Percentiles rank a stretch among this genome's conserved stretches.
These are phyloP conservation scores for Carollia perspicillata DNA, from an alignment of 2,113 vertebrate genomes.

Conservation along the genomic window DNA sequence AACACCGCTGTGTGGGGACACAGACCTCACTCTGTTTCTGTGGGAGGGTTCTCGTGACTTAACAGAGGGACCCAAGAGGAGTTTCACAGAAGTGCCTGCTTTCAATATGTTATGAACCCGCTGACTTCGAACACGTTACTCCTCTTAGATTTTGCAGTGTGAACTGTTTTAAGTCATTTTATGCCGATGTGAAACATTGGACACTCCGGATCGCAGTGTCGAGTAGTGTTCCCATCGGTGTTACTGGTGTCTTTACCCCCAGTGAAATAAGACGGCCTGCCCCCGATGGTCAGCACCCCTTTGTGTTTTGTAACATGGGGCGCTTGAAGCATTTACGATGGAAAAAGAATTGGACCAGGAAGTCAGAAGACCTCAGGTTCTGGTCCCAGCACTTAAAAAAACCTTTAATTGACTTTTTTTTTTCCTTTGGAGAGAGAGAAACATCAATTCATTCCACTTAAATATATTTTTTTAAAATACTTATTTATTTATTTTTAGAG, in stretches of 20 bases:
- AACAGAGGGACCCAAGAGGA: neutral
- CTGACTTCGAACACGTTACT: neutral
- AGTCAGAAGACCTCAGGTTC: neutral
- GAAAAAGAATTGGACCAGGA: neutral
- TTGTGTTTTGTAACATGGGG: neutral
- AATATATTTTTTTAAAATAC: too few species aligned
- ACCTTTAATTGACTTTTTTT: too few species aligned
- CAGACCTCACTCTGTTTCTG: neutral
- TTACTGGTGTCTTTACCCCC: conserved; percentile 54
- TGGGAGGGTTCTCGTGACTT: neutral
- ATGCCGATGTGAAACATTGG: neutral
- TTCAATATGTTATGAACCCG: neutral
- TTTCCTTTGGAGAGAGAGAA: too few species aligned
- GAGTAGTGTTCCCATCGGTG: neutral
- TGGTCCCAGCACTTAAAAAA: neutral
- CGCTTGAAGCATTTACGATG: neutral
- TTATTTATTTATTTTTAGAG: too few species aligned
- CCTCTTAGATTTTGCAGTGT: neutral
- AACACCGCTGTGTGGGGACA: neutral
- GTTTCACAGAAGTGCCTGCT: neutral
- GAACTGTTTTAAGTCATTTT: neutral
- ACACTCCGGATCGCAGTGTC: neutral
- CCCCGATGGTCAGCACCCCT: neutral
- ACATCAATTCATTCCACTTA: too few species aligned
- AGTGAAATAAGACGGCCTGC: neutral